Conservation (phyloP, 2,113 vertebrate species). For the Callionymus lyra region DNA sequence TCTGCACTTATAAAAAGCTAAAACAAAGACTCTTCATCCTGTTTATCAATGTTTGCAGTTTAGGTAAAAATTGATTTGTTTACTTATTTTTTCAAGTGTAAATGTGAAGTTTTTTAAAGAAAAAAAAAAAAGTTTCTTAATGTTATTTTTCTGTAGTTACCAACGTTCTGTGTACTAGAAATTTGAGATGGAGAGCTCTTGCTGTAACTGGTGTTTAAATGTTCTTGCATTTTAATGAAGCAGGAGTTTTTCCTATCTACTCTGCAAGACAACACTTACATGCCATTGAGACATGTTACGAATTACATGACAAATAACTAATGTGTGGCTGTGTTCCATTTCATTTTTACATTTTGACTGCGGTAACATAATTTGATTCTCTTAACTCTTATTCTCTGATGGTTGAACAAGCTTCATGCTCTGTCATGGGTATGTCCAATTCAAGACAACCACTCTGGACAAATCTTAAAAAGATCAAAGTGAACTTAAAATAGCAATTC, state of each 20-base stretch:
- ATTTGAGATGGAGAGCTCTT: constrained; percentile 15
- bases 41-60: no score
- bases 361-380: no score
- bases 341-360: no score
- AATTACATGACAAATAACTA: no score
- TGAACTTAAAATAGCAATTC: no score
- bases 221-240: constrained; percentile 20
- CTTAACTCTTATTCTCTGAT: no score
- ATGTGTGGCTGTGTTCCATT: no score
- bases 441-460: no score
- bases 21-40: not conserved
- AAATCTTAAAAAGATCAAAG: no score
- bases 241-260: constrained; percentile 2
- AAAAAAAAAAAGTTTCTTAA: constrained; percentile 19
- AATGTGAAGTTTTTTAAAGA: constrained; percentile 23
- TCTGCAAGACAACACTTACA: constrained; percentile 1
- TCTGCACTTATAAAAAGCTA: constrained; percentile 38
- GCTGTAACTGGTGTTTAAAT: constrained; percentile 19
- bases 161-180: constrained; percentile 29
- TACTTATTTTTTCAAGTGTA: constrained; percentile 26
- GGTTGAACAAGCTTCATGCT: no score
- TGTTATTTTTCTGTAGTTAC: constrained; percentile 36
- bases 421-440: no score
- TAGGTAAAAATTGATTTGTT: not conserved
- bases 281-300: not conserved